Base-by-base conservation (phyloP, 2,888 invertebrate genomes). In the Stenchaetothrips biformis region DNA sequence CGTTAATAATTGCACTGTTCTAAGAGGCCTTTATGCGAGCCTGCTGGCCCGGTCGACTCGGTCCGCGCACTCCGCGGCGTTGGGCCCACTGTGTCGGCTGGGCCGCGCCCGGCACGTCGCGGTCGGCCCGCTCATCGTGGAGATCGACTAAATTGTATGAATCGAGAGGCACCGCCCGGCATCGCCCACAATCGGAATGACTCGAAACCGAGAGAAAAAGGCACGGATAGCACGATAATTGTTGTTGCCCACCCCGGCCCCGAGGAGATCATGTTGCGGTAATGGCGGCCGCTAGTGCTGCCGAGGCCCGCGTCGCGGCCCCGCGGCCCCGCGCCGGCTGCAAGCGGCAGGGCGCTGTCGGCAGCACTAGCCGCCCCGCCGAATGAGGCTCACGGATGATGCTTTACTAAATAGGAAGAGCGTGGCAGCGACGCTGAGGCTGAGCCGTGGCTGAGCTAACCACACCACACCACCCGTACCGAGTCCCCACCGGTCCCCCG, bases 341-440 rank as follows among this genome's bases (percentile, higher is more conserved):
- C 59, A 16, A 13, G 59, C 16, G 1, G 53, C 53, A 53, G 53
- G 53, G 53, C 37, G 37, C 37, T 37, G 59, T 59, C 59, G 59
- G 16, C 59, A 59, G 59, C 59, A 16, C 59, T 59, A 59, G 59
- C 13, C 53, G 53, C 53, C 67, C 21, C 21, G 67, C 37, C 9
- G 67, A 74, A 74, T 74, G 67, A 74, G 67, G 25, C 67, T 21
- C 67, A 74, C 67, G 67, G 67, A 74, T 21, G 67, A 74, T 74
- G 67, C 67, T 74, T 74, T 74, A 74, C 67, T 74, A 74, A 74
- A 74, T 74, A 74, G 67, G 67, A 74, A 74, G 67, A 74, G 67
- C 67, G 67, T 74, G 67, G 67, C 67, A 25, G 67, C 21, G 67
- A n/a, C 67, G 67, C n/a, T n/a, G n/a, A 67, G 67, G 67, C 67